Evolutionary conservation across 2,888 invertebrate species (phyloP), one percentile per base, ranked within the genome.

Genomic region (Ectropis crepuscularia): DNA sequence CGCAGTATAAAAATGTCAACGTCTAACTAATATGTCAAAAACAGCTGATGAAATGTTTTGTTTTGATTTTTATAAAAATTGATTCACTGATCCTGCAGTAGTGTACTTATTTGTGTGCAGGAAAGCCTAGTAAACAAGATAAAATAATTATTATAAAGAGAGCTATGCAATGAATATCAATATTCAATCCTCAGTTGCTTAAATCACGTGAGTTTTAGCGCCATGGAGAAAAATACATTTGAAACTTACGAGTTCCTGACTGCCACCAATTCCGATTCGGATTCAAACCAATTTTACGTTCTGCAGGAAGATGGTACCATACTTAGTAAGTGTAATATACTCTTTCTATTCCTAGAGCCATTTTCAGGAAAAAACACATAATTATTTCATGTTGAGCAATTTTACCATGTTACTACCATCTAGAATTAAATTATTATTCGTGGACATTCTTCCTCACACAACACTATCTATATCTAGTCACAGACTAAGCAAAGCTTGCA

Each of bases 251-350:
- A 90, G 67, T 91, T 83, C 68, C 68, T 89, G 36, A 78, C 85
- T 16, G 66, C 70, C 0, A 80, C 73, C 67, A 76, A 67, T 59
- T 59, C 68, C 39, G 83, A 82, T 65, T 59, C 76, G 43, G 81
- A 81, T 54, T 63, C 83, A 2, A 82, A 86, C 39, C 88, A 89
- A 61, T 85, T 87, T 70, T 85, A 87, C 67, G 86, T 92, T 9
- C 84, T 92, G 47, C 86, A 90, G 74, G 87, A 90, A 62, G 86
- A 90, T 79, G 88, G 87, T 10, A 85, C 88, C 45, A 83, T 88
- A 72, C 71, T 90, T 11, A 75, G 88, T 86, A 75, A 82, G 86
- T 77, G 45, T 38, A 10, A 5, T 16, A 12, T 46, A 43, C 12
- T 46, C 9, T 28, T 28, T 28, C 16, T 28, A 28, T 28, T 28